Evolutionary conservation across 2,113 vertebrate genomes (phyloP).

Genomic region (Caranx ignobilis): DNA sequence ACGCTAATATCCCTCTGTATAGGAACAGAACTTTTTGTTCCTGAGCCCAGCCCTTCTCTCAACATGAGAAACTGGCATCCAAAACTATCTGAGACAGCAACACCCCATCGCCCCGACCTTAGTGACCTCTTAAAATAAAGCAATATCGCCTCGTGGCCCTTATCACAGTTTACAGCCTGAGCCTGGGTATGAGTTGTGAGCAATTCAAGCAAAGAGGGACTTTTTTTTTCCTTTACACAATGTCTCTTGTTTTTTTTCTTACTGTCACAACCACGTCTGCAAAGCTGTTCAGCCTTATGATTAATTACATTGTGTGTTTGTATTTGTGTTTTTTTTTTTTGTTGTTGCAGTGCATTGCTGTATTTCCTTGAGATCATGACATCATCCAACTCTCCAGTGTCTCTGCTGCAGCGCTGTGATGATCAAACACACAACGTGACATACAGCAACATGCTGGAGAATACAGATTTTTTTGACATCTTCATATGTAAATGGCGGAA

Average conservation of each 20-base stretch:
- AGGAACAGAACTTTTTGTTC: background rate
- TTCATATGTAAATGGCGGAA: conserved; percentile 1
- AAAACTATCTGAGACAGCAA: background rate
- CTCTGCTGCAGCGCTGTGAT: conserved; percentile 22
- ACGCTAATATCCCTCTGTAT: background rate
- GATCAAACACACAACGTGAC: conserved; percentile 29
- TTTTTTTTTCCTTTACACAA: background rate
- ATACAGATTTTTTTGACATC: conserved; percentile 3
- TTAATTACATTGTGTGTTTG: background rate
- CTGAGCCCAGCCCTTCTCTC: background rate
- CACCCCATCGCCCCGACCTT: background rate
- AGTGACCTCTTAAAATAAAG: background rate
- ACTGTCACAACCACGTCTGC: background rate
- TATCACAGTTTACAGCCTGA: background rate
- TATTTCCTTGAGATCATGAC: background rate
- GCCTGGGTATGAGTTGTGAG: background rate
- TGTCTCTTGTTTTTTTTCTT: background rate
- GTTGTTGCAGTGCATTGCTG: no score
- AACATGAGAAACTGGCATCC: background rate
- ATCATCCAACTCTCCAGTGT: background rate
- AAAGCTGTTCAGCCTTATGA: background rate
- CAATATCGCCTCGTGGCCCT: background rate
- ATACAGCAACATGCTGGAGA: background rate
- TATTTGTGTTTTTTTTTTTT: background rate
- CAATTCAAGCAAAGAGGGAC: background rate